Evolutionary conservation across 2,113 vertebrate species (phyloP), one percentile per base, ranked within the genome.

Genomic region (Calonectris borealis): DNA sequence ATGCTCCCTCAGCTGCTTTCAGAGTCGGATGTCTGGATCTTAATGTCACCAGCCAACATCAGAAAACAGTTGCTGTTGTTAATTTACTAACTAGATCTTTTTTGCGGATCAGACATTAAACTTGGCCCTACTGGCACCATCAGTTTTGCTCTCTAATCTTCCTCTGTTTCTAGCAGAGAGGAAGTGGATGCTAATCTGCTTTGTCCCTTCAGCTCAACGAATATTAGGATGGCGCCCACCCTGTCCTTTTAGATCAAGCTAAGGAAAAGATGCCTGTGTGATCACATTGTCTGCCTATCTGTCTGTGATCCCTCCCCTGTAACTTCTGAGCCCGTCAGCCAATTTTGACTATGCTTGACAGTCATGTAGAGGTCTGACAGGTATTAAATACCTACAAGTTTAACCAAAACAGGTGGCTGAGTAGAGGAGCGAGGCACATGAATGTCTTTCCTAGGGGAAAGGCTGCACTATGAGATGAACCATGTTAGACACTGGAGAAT

Each of bases 211-310:
- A 62, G 48, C 77, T 66, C 42, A 20, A 2, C 16, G 69, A 44
- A 4, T 25, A 1, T 27, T 66, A 24, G 66, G 51, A 7, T n/a
- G 57, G 29, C 0, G 2, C 58, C 52, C 32, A 11, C n/a, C n/a
- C 61, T n/a, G 81, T 70, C 27, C 38, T 10, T 40, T 31, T 6
- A 15, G 32, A 18, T 36, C 36, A 40, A 44, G 57, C 71, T n/a
- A 16, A n/a, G 78, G 55, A 58, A 21, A 26, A 44, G 66, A 12
- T 15, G 22, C 26, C 16, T 13, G 6, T 36, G 42, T 11, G 48
- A 32, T 73, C 38, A 7, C 1, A 1, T 51, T 49, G 10, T 17
- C 83, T 42, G 16, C 0, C 0, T 34, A 4, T 48, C 60, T 76
- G 17, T 40, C 46, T 49, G 26, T 19, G 60, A 54, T 62, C 51